Percentiles rank a stretch among this genome's conserved stretches.
Conservation (phyloP, 2,888 invertebrate species). For the Heteromyza rotundicornis region DNA sequence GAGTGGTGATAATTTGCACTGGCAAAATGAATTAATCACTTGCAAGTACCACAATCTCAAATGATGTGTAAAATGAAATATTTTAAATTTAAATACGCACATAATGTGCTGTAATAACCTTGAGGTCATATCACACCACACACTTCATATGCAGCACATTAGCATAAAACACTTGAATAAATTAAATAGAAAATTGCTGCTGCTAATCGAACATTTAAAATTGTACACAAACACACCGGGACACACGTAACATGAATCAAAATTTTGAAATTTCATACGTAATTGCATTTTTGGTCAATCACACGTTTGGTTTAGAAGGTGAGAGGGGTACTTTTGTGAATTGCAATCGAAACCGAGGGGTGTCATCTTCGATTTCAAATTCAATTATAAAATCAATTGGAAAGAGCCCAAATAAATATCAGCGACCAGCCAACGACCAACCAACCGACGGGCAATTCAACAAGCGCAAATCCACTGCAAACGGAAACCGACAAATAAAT, state of each 20-base stretch:
- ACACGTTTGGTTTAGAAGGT: too few relatives aligned
- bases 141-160: constrained; percentile 17
- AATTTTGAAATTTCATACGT: constrained; percentile 56
- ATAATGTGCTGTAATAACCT: constrained; percentile 35
- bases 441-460: background rate
- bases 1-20: background rate
- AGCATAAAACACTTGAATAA: constrained; percentile 41
- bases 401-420: constrained; percentile 47
- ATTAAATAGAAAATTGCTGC: constrained; percentile 50
- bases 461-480: background rate
- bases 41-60: constrained; percentile 46
- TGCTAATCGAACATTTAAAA: constrained; percentile 30
- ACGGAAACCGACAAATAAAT: background rate
- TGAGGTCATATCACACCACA: constrained; percentile 38
- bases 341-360: constrained; percentile 49
- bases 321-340: too few relatives aligned
- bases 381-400: constrained; percentile 59
- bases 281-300: constrained; percentile 49
- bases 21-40: constrained; percentile 45
- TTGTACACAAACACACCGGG: too few relatives aligned
- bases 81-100: constrained; percentile 39
- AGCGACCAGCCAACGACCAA: too few relatives aligned
- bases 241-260: too few relatives aligned
- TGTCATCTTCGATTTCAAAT: constrained; percentile 61
- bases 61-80: constrained; percentile 44